Percentiles rank a stretch among this genome's conserved stretches.
phyloP scores from a whole-genome alignment of 2,797 vertebrate genomes.

The Peromyscus aztecus region DNA sequence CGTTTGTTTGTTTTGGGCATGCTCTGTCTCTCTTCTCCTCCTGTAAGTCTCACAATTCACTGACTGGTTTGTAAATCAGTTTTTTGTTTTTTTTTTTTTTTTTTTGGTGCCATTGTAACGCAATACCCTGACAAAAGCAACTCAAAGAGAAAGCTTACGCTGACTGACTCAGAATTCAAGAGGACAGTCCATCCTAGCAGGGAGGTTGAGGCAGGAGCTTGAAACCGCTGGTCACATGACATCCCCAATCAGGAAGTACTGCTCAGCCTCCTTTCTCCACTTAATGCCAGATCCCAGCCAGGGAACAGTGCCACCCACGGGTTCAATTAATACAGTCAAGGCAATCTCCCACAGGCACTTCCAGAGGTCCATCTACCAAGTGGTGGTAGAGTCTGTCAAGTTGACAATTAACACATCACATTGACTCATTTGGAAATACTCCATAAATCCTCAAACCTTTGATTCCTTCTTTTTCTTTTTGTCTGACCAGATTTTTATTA shows the following conservation, averaged over 20 bases:
- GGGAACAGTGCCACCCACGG: background rate
- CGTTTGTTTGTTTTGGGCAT: background rate
- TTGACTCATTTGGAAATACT: background rate
- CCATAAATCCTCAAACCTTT: background rate
- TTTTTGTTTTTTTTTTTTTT: no score
- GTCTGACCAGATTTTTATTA: background rate
- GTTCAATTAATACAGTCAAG: no score
- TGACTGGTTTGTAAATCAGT: background rate
- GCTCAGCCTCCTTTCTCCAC: background rate
- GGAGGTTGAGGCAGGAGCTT: background rate
- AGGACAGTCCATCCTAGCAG: background rate
- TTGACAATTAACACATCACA: background rate
- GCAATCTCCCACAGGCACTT: no score
- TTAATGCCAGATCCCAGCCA: background rate
- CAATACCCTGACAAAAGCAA: background rate
- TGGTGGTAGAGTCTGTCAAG: no score
- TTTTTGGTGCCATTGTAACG: background rate
- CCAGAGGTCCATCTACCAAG: background rate
- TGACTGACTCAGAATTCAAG: background rate
- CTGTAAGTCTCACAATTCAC: background rate
- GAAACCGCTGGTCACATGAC: background rate
- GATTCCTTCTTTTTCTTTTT: background rate
- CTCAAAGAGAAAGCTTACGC: background rate
- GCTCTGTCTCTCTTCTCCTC: background rate
- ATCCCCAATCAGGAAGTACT: background rate